These are phyloP conservation scores for Drosophila watanabei DNA, from an alignment of 1,140 invertebrate genomes.

Conservation along the genomic window DNA sequence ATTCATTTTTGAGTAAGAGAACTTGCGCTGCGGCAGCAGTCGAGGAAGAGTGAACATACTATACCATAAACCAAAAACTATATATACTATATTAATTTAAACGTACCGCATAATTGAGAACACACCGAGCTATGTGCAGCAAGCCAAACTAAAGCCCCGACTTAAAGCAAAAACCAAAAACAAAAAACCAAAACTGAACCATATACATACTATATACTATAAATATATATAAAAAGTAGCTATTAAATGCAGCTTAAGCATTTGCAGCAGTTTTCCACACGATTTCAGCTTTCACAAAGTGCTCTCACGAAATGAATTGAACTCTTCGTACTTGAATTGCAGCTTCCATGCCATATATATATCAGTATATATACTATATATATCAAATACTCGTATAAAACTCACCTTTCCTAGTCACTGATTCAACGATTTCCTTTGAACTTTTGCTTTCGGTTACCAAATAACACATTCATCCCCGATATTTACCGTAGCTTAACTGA, in stretches of 20 bases:
- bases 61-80: slow-evolving; percentile 14
- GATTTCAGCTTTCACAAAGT: slow-evolving; percentile 72
- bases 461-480: slow-evolving; percentile 32
- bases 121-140: slow-evolving; percentile 45
- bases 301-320: slow-evolving; percentile 59
- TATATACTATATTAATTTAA: slow-evolving; percentile 31
- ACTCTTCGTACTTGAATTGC: slow-evolving; percentile 56
- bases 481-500: slow-evolving; percentile 39
- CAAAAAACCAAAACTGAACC: slow-evolving; percentile 20
- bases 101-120: slow-evolving; percentile 37
- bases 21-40: slow-evolving; percentile 48
- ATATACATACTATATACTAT: slow-evolving; percentile 43
- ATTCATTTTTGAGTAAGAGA: slow-evolving; percentile 61
- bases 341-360: slow-evolving; percentile 59
- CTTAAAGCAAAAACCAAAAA: slow-evolving; percentile 18
- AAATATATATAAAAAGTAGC: slow-evolving; percentile 49
- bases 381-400: slow-evolving; percentile 47
- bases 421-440: slow-evolving; percentile 44
- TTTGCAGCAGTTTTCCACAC: slow-evolving; percentile 69
- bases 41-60: slow-evolving; percentile 28
- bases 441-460: slow-evolving; percentile 29
- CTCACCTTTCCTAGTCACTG: slow-evolving; percentile 46
- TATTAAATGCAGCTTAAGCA: slow-evolving; percentile 78
- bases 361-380: slow-evolving; percentile 29
- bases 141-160: slow-evolving; percentile 30